phyloP scores from a whole-genome alignment of 2,113 vertebrate genomes.

The pig (Sus scrofa) region DNA sequence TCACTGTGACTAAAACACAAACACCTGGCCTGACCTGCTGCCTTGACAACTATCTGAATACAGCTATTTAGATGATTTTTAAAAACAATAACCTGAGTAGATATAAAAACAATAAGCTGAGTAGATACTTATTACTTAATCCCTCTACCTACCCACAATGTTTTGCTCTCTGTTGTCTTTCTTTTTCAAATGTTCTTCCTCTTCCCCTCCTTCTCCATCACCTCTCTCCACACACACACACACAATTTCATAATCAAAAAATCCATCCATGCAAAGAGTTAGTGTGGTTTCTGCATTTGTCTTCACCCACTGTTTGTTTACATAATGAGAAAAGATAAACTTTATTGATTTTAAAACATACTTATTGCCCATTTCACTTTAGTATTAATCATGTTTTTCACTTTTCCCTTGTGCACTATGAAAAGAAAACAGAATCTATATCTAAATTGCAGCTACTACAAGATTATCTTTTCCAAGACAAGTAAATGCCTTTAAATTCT shows the following conservation, averaged over 20 bases:
- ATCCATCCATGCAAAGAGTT: neutral
- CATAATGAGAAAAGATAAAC: neutral
- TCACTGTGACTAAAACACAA: neutral
- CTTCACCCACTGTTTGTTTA: neutral
- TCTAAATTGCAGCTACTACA: neutral
- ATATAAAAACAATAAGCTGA: neutral
- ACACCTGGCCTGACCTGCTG: neutral
- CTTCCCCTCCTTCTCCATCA: neutral
- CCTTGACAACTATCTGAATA: neutral
- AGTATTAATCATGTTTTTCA: neutral
- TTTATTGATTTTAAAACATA: neutral
- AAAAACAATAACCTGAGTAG: neutral
- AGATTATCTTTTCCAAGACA: conserved; percentile 47
- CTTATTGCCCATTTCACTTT: neutral
- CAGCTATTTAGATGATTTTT: neutral
- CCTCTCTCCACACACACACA: neutral
- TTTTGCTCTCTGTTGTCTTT: neutral
- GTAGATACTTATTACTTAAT: neutral
- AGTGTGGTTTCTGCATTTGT: neutral
- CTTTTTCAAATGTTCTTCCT: neutral
- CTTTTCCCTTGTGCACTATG: neutral
- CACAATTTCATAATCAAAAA: conserved; percentile 3
- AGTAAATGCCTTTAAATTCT: conserved; percentile 18
- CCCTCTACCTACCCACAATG: neutral
- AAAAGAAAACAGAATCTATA: neutral